Evolutionary conservation across 2,888 invertebrate species (phyloP), one percentile per base, ranked within the genome.

Genomic region (Ophion obscuratus): DNA sequence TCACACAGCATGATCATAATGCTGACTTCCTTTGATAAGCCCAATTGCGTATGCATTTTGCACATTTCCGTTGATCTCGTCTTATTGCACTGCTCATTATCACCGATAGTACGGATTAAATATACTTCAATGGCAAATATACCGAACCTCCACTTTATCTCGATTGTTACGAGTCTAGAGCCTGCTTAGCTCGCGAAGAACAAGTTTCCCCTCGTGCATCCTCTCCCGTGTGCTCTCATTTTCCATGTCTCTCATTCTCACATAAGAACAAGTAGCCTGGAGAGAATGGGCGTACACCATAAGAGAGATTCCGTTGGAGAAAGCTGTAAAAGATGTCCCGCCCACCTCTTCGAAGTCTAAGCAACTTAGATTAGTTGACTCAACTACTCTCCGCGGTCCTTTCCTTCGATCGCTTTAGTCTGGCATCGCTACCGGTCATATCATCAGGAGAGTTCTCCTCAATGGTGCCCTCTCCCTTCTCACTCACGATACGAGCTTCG

Each of bases 321-420:
- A 61, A 61, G 61, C 67, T 44, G 59, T 17, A 66, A 67, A 80
- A 71, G 80, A 40, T 40, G 40, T 9, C 20, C 20, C 20, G 2
- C 20, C 24, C 59, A 20, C 17, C 24, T 24, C 20, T 20, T 20
- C 61, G 61, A 61, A 61, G 61, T 61, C 7, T 91, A 92, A 92
- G 92, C 92, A 92, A 92, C 93, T 92, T 92, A 92, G 92, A 93
- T 92, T 92, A 93, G 92, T 92, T 92, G 91, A 92, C 92, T 93
- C 92, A 91, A 93, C 92, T 93, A 91, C 91, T 88, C 89, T 81
- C 70, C 70, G n/a, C 36, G 17, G 53, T 53, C 61, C 57, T 36
- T 47, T 17, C 47, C 57, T 36, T 47, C 66, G 24, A 61, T 53
- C 53, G 53, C 53, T 53, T 53, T 53, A 53, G 53, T 17, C 53